Evolutionary conservation across 2,113 vertebrate genomes (phyloP), one percentile per base, ranked within the genome.

Genomic region (Atractosteus spatula): DNA sequence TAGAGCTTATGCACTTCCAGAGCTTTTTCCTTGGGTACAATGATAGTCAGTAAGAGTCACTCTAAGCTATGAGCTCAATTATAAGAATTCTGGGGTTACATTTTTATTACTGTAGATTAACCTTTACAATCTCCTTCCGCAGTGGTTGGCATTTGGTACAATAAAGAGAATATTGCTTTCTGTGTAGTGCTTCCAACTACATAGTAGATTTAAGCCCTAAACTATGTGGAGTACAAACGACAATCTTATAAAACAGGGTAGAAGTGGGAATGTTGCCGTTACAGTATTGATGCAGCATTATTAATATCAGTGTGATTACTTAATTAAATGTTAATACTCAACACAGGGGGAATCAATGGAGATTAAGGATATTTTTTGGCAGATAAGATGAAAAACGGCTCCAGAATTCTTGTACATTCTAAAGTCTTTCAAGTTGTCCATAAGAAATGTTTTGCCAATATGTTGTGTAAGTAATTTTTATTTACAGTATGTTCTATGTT

Each of bases 161-260:
- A 44, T 44, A 3, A 66, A 44, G 44, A 10, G 45, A 66, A 47
- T 66, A 47, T 66, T 14, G 11, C 64, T 16, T 66, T 66, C 12
- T 47, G n/a, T 66, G 47, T 7, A 51, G 5, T 51, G 47, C 47
- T 51, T 51, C 47, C 47, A 66, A 66, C 41, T 7, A 44, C 14
- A 11, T 16, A 47, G n/a, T 44, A 66, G 44, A 45, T 66, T 66
- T 66, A 66, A 66, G 64, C 64, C 64, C 64, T 45, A 42, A 66
- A 66, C 45, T 45, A 47, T 10, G 64, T 45, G 64, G 64, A 66
- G 45, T 66, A 45, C 45, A 66, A 45, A 51, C 45, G 42, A 4
- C 12, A 8, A 7, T 42, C 64, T 66, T n/a, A 66, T 66, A 16
- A 42, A 66, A 42, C 45, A 41, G n/a, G 47, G 64, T 16, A 44